Percentiles rank a stretch among this genome's conserved stretches.
Conservation (phyloP, 2,797 vertebrate species). For the Brachyrhaphis roseni region DNA sequence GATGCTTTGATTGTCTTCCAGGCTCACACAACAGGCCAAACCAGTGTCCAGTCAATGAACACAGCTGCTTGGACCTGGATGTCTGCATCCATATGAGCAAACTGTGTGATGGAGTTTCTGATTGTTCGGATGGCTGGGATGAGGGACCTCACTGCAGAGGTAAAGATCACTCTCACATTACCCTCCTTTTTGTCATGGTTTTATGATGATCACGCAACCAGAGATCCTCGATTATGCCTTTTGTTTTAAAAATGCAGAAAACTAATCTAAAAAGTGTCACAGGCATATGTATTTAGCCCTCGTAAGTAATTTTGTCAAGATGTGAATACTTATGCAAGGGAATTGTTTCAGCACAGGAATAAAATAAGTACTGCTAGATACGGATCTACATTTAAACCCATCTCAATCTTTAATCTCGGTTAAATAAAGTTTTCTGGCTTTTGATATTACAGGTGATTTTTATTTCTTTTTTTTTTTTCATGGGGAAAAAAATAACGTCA, state of each 20-base stretch:
- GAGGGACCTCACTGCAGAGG: conserved; percentile 93
- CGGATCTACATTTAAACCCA: neutral
- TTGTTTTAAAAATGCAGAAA: neutral
- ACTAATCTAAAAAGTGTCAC: neutral
- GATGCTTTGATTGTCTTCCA: conserved; percentile 62
- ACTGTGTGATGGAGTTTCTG: conserved; percentile 87
- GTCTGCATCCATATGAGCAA: conserved; percentile 91
- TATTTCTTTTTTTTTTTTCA: neutral
- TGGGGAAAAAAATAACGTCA: conserved; percentile 58
- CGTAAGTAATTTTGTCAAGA: neutral
- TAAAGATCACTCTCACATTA: conserved; percentile 56
- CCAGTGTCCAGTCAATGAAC: conserved; percentile 91
- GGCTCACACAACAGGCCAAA: conserved; percentile 90
- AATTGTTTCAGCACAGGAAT: neutral
- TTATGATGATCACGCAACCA: neutral
- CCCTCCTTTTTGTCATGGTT: neutral
- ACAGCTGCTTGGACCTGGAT: conserved; percentile 90
- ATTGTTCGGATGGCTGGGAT: conserved; percentile 91
- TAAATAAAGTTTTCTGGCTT: conserved; percentile 32
- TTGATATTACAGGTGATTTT: conserved; percentile 44
- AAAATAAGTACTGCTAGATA: neutral
- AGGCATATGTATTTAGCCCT: neutral
- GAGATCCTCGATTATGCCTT: neutral
- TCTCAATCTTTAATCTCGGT: conserved; percentile 37
- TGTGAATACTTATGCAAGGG: too few relatives aligned